Evolutionary conservation across 2,888 invertebrate species (phyloP).

Genomic region (Trimorus sp.): DNA sequence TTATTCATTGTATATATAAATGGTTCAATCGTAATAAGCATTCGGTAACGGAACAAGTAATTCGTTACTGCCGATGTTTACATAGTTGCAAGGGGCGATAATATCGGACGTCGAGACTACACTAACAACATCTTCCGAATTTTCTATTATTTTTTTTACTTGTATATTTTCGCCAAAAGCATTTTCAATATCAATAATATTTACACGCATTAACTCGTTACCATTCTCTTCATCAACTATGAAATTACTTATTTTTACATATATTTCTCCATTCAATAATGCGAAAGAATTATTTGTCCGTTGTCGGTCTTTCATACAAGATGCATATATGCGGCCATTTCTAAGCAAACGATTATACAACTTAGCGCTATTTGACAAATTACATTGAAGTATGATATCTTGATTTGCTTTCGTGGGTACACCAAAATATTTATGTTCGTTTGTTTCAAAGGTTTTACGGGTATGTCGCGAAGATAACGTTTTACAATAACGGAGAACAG

Average conservation of each 20-base stretch:
- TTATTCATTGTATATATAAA: too few species aligned
- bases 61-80: too few species aligned
- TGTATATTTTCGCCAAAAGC: constrained; percentile 10
- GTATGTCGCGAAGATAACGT: too few species aligned
- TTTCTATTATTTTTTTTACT: constrained; percentile 14
- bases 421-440: too few species aligned
- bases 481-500: too few species aligned
- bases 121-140: constrained; percentile 4
- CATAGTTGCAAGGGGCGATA: too few species aligned
- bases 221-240: constrained; percentile 15
- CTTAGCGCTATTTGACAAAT: constrained; percentile 11
- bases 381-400: too few species aligned
- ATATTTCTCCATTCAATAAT: constrained; percentile 14
- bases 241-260: constrained; percentile 15
- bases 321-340: constrained; percentile 21
- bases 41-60: too few species aligned
- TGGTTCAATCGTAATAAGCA: too few species aligned
- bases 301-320: constrained; percentile 5
- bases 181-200: constrained; percentile 14
- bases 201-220: constrained; percentile 26
- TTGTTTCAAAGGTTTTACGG: too few species aligned
- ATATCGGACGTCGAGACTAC: constrained; percentile 26
- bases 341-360: constrained; percentile 19
- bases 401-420: too few species aligned
- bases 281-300: constrained; percentile 37